Evolutionary conservation across 2,888 invertebrate genomes (phyloP), one percentile per base, ranked within the genome.

Genomic region (Biston betularia): DNA sequence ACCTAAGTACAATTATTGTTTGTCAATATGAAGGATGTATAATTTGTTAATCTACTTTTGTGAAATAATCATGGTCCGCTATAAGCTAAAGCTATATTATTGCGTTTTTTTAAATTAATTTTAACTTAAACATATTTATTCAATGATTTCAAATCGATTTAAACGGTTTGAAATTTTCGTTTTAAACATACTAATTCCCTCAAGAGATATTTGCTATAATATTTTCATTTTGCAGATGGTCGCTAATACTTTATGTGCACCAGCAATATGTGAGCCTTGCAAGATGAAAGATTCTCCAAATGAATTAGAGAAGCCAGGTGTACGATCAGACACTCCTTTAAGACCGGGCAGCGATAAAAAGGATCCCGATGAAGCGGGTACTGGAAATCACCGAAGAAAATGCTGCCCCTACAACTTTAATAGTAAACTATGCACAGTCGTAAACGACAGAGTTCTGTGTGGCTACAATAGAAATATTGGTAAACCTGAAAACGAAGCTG

Each of bases 331-430:
- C 15, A 14, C 38, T 53, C n/a, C 35, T n/a, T 8, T n/a, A 33
- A 42, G 42, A 33, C 24, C 12, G 10, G 15, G 34, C 12, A 50
- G 38, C 2, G 10, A 6, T 53, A 0, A 6, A 15, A 40, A 11
- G 14, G 52, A n/a, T 15, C 14, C 38, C 11, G 35, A 0, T 1
- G 12, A 35, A 14, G 35, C 11, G n/a, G 38, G 11, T 11, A 38
- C 24, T 24, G 7, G n/a, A 24, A 57, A 53, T 40, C 75, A 63
- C 12, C 75, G 77, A 52, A 87, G 75, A 6, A 78, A 75, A 6
- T 92, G 92, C 66, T 90, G 90, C 65, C 90, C 90, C 0, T 92
- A 92, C 58, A 79, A 88, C 38, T 91, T 89, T 63, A 83, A 91
- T 50, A 77, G 85, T 49, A 80, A 61, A 10, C 49, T 81, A 14